Conservation (phyloP, 92 coral and sea anemone genomes). For the Zoanthus solanderi region DNA sequence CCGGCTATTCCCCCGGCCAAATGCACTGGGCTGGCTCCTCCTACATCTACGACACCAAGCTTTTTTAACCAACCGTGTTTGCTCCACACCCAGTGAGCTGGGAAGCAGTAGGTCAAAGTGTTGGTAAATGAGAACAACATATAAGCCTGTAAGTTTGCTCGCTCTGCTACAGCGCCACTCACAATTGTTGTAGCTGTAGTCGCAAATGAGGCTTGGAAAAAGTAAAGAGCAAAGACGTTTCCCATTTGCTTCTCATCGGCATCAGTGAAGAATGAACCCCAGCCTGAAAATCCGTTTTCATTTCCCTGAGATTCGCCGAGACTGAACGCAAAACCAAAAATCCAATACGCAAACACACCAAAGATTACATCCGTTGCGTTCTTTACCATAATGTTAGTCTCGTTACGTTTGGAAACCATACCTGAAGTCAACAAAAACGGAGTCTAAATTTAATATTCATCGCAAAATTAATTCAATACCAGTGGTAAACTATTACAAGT, state of each 20-base stretch:
- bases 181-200: slow-evolving; percentile 91
- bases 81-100: slow-evolving; percentile 97
- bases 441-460: not conserved
- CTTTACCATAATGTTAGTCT: slow-evolving; percentile 90
- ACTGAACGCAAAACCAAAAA: slow-evolving; percentile 86
- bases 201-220: slow-evolving; percentile 90
- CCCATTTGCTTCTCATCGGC: slow-evolving; percentile 88
- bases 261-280: slow-evolving; percentile 85
- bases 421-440: slow-evolving; percentile 40
- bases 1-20: slow-evolving; percentile 92
- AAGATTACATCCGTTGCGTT: slow-evolving; percentile 89
- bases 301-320: slow-evolving; percentile 61
- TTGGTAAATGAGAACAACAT: slow-evolving; percentile 89
- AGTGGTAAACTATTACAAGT: too few relatives aligned
- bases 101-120: slow-evolving; percentile 84
- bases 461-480: too few relatives aligned
- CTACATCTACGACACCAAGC: slow-evolving; percentile 89
- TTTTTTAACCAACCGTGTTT: slow-evolving; percentile 82
- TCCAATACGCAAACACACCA: slow-evolving; percentile 90
- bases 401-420: slow-evolving; percentile 88
- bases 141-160: slow-evolving; percentile 86
- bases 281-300: slow-evolving; percentile 80
- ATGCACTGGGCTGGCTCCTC: slow-evolving; percentile 92
- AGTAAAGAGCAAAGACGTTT: slow-evolving; percentile 79
- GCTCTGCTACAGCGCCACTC: slow-evolving; percentile 87